Evolutionary conservation across 1,140 invertebrate genomes (phyloP).

Genomic region (Drosophila tani): DNA sequence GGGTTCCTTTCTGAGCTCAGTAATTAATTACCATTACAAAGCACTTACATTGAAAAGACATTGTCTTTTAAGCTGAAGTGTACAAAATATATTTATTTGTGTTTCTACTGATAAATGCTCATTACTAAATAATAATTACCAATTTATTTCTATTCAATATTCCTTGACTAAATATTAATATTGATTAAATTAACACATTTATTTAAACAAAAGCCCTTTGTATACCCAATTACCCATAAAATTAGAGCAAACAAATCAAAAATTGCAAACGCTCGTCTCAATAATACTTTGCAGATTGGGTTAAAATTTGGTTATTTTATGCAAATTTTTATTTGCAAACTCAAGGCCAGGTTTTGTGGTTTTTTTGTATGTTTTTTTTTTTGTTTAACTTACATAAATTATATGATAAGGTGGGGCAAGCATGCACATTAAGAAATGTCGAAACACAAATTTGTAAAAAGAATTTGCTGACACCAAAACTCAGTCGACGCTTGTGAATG

Average conservation of each 20-base stretch:
- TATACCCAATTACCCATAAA: background rate
- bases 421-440: slow-evolving; percentile 16
- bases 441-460: slow-evolving; percentile 3
- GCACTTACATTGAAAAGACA: background rate
- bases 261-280: background rate
- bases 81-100: too few species aligned
- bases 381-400: slow-evolving; percentile 16
- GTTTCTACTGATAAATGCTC: too few species aligned
- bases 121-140: too few species aligned
- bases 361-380: slow-evolving; percentile 1
- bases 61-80: too few species aligned
- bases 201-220: background rate
- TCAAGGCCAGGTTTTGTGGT: slow-evolving; percentile 23
- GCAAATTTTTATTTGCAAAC: slow-evolving; percentile 21
- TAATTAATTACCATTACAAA: background rate
- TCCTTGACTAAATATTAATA: background rate
- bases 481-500: background rate
- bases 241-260: slow-evolving; percentile 1
- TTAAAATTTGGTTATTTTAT: slow-evolving; percentile 20
- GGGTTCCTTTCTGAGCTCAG: background rate
- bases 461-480: slow-evolving; percentile 17
- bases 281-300: slow-evolving; percentile 13
- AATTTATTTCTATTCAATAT: background rate
- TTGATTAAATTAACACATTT: background rate
- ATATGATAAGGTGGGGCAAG: slow-evolving; percentile 24